These are phyloP conservation scores for Carlito syrichta DNA, from an alignment of 2,113 vertebrate species.

Conservation along the genomic window DNA sequence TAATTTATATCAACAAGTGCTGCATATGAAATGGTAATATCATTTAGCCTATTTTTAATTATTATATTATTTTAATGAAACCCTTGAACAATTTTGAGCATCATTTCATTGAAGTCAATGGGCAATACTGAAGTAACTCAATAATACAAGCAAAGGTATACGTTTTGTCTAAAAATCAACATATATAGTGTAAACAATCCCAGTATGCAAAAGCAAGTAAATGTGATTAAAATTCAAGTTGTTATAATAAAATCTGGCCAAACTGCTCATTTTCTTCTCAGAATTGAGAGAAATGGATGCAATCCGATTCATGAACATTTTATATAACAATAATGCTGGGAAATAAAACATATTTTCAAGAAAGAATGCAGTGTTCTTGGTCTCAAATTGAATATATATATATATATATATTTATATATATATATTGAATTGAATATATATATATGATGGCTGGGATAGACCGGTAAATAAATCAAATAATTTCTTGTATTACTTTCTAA, in stretches of 20 bases:
- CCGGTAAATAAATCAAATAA: background rate
- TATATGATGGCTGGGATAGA: background rate
- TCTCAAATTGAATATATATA: background rate
- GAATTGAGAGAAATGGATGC: background rate
- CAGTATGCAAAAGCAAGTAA: slow-evolving; percentile 25
- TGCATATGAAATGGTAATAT: background rate
- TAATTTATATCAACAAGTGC: slow-evolving; percentile 32
- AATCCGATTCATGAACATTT: background rate
- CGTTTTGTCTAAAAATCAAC: background rate
- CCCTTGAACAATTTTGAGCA: background rate
- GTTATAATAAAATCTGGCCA: background rate
- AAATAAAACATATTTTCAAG: slow-evolving; percentile 10
- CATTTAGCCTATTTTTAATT: slow-evolving; percentile 28
- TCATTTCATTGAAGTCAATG: background rate
- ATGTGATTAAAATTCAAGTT: background rate
- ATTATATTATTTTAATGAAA: slow-evolving; percentile 8
- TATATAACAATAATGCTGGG: background rate
- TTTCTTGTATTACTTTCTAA: background rate
- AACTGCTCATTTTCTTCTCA: background rate
- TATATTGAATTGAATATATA: background rate
- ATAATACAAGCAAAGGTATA: background rate
- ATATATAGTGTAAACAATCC: background rate
- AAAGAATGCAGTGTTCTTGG: background rate
- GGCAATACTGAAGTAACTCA: background rate
- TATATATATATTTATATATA: too few relatives aligned